A percentile compares a stretch with the other conserved stretches of the same genome.
Conservation (phyloP, 2,888 invertebrate genomes). For the Ophion ellenae region DNA sequence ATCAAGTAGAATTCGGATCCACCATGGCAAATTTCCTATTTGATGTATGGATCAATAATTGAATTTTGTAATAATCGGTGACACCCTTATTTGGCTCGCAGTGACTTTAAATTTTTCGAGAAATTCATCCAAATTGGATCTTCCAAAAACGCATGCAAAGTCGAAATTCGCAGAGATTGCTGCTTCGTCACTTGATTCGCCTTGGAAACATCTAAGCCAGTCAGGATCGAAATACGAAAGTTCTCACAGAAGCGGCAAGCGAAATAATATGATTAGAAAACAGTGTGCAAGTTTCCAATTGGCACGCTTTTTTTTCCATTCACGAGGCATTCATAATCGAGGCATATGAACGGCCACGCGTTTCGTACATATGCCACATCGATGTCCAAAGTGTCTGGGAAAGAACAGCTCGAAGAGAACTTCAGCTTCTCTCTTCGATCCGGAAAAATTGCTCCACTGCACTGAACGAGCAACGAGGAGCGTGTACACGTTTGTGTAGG, state of each 20-base stretch:
- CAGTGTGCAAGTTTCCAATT: background rate
- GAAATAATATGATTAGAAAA: background rate
- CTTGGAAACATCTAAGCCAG: no score
- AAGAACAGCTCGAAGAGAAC: slow-evolving; percentile 9
- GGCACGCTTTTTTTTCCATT: slow-evolving; percentile 19
- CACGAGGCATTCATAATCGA: slow-evolving; percentile 34
- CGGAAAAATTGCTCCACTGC: slow-evolving; percentile 49
- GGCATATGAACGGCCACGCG: slow-evolving; percentile 43
- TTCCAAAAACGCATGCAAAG: background rate
- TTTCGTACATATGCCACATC: slow-evolving; percentile 44
- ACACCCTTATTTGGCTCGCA: background rate
- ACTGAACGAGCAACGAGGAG: slow-evolving; percentile 12
- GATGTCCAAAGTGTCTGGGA: slow-evolving; percentile 37
- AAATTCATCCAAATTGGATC: background rate
- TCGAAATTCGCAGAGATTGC: no score
- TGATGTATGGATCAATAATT: background rate
- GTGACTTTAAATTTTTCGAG: no score
- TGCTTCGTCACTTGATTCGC: no score
- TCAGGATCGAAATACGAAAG: no score
- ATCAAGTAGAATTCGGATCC: no score
- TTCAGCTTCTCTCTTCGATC: slow-evolving; percentile 32
- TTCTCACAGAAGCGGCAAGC: background rate
- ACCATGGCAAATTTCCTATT: no score
- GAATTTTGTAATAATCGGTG: background rate
- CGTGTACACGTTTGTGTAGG: slow-evolving; percentile 27